These are phyloP conservation scores for Pammene aurita DNA, from an alignment of 2,888 invertebrate species.

Conservation along the genomic window DNA sequence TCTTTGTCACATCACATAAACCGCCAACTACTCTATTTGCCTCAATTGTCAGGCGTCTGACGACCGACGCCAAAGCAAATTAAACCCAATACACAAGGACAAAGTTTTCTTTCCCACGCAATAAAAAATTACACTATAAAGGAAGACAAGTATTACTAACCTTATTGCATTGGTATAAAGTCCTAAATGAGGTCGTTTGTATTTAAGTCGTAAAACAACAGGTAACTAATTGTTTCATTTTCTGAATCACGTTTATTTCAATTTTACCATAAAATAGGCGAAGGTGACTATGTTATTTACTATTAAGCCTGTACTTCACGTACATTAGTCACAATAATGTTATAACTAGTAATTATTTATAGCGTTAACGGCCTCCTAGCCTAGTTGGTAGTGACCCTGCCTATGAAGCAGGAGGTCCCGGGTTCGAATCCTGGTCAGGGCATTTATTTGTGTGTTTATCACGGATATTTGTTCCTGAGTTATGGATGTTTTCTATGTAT, in stretches of 20 bases:
- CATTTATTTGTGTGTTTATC: no score
- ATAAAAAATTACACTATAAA: neutral
- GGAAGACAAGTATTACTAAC: neutral
- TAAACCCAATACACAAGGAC: neutral
- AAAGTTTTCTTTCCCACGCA: neutral
- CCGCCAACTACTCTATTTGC: conserved; percentile 4
- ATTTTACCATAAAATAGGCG: conserved; percentile 7
- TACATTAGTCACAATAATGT: no score
- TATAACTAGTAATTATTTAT: no score
- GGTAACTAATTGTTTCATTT: conserved; percentile 19
- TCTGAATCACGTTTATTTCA: conserved; percentile 22
- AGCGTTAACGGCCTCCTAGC: no score
- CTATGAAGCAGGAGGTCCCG: no score
- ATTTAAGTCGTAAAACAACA: conserved; percentile 4
- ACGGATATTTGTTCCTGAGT: no score
- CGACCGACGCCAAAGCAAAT: neutral
- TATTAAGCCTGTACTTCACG: neutral
- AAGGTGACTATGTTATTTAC: conserved; percentile 9
- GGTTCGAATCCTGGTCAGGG: no score
- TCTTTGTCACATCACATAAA: conserved; percentile 5
- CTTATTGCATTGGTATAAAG: neutral
- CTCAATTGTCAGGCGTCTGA: conserved; percentile 26
- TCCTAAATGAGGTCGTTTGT: neutral
- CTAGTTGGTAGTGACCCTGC: no score
- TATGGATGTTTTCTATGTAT: no score